Conservation (phyloP, 2,113 vertebrate species). For the Manacus vitellinus region DNA sequence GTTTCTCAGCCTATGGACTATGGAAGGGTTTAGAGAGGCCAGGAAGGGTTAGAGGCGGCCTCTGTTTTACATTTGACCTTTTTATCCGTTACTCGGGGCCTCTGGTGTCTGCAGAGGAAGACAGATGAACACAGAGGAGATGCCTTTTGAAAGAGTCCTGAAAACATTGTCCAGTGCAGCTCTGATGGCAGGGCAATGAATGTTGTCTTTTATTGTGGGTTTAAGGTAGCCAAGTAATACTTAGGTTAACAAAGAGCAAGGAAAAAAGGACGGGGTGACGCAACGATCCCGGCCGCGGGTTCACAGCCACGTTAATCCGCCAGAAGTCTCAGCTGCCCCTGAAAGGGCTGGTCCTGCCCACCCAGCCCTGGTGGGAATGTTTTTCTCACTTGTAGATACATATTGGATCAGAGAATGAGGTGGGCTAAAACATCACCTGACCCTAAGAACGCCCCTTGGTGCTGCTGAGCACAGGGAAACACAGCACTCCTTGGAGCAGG, state of each 20-base stretch:
- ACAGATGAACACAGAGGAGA: background rate
- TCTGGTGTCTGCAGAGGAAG: conserved; percentile 3
- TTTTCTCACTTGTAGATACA: background rate
- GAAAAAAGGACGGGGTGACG: background rate
- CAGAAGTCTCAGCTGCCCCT: background rate
- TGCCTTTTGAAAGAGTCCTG: background rate
- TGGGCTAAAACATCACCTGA: background rate
- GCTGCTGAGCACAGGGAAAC: background rate
- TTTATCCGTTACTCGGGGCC: background rate
- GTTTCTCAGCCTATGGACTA: background rate
- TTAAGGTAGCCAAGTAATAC: background rate
- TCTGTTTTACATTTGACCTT: conserved; percentile 45
- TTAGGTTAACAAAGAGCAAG: background rate
- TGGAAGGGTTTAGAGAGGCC: background rate
- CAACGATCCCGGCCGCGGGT: background rate
- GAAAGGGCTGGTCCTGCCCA: background rate
- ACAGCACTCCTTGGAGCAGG: rapidly evolving
- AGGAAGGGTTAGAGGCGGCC: background rate
- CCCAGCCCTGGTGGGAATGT: background rate
- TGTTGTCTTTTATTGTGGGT: background rate
- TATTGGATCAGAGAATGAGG: background rate
- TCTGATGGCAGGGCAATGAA: background rate
- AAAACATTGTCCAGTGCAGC: background rate
- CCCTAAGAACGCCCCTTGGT: rapidly evolving
- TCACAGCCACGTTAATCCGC: background rate